phyloP scores from a whole-genome alignment of 1,140 invertebrate genomes.

The Thereuonema tuberculata region DNA sequence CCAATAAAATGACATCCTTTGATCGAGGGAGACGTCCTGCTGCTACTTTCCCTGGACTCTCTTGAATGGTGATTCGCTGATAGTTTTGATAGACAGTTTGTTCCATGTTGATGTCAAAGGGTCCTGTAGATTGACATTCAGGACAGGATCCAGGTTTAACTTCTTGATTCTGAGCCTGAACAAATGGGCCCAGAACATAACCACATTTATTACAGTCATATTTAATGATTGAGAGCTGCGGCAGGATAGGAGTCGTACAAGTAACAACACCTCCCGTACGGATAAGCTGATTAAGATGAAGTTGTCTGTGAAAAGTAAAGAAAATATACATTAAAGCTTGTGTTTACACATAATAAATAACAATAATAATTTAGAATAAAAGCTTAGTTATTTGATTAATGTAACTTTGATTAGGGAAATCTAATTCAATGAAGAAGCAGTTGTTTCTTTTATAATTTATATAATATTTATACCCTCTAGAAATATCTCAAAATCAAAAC shows the following conservation, averaged over 20 bases:
- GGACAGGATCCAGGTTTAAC: conserved; percentile 92
- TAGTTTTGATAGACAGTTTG: conserved; percentile 98
- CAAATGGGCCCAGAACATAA: conserved; percentile 88
- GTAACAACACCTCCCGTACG: conserved; percentile 92
- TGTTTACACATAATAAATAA: no score
- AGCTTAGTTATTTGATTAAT: neutral
- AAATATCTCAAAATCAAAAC: no score
- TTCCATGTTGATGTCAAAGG: conserved; percentile 60
- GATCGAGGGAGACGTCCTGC: conserved; percentile 94
- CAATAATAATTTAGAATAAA: no score
- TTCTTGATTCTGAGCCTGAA: conserved; percentile 84
- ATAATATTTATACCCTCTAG: no score
- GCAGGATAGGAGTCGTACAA: conserved; percentile 85
- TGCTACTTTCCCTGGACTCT: conserved; percentile 59
- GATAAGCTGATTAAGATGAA: conserved; percentile 88
- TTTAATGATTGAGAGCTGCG: conserved; percentile 88
- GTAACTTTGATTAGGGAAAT: no score
- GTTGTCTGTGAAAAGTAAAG: conserved; percentile 47
- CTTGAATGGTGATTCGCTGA: conserved; percentile 94
- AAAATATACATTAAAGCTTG: conserved; percentile 14
- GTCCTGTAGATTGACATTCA: conserved; percentile 92
- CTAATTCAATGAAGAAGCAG: no score
- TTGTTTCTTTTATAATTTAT: no score
- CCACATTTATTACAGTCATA: conserved; percentile 96
- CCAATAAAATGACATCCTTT: conserved; percentile 89